A percentile compares a stretch with the other conserved stretches of the same genome.
phyloP scores from a whole-genome alignment of 2,797 vertebrate genomes.

The Margarornis squamiger region DNA sequence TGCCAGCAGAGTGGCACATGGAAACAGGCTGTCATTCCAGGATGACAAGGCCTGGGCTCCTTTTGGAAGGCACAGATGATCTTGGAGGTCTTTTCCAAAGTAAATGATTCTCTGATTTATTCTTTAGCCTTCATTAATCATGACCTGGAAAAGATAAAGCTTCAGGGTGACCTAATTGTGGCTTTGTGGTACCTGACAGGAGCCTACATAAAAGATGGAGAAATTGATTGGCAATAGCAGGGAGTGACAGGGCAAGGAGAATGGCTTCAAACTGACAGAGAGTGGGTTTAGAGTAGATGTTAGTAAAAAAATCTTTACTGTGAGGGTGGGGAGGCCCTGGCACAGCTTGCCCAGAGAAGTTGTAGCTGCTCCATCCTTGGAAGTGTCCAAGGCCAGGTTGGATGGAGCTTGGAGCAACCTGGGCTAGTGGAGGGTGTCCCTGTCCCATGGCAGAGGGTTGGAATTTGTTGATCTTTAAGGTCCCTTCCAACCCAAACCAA shows the following conservation, averaged over 20 bases:
- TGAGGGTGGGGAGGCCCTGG: fast-evolving
- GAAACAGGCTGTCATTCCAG: not conserved
- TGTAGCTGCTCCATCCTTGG: not conserved
- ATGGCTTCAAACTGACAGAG: not conserved
- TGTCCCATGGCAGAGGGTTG: not conserved
- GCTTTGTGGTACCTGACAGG: not conserved
- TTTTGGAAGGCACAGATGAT: not conserved
- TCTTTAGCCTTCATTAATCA: not conserved
- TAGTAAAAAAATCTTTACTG: not conserved
- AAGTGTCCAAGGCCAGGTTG: fast-evolving
- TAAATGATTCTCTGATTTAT: not conserved
- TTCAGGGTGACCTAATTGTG: not conserved
- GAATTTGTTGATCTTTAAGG: not conserved
- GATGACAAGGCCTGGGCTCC: not conserved
- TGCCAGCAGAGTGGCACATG: not conserved
- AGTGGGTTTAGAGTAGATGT: not conserved
- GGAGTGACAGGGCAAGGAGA: not conserved
- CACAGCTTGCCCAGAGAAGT: fast-evolving
- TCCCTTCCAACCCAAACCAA: not conserved
- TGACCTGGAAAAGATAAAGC: not conserved
- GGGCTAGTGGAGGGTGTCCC: not conserved
- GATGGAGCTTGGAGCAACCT: fast-evolving
- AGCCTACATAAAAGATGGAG: not conserved
- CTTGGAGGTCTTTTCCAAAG: not conserved
- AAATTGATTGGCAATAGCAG: not conserved